Evolutionary conservation across 2,113 vertebrate species (phyloP).

Genomic region (Chiloscyllium plagiosum): DNA sequence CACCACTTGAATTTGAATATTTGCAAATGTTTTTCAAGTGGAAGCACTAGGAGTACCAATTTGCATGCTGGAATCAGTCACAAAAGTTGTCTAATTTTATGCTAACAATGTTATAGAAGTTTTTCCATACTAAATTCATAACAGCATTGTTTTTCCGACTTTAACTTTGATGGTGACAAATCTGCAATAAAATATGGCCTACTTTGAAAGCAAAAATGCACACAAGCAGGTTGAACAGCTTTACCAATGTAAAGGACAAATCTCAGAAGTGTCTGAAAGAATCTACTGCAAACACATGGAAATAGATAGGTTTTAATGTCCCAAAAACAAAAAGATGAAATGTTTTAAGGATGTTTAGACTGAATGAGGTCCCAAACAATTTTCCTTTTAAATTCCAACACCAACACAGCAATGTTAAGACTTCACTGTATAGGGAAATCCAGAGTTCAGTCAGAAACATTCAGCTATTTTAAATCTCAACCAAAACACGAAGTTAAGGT

Average conservation of each 20-base stretch:
- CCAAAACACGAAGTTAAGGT: background rate
- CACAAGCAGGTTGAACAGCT: background rate
- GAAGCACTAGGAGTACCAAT: background rate
- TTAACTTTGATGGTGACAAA: background rate
- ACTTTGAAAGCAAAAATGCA: background rate
- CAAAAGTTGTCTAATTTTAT: background rate
- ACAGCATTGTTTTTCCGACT: background rate
- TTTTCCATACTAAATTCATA: background rate
- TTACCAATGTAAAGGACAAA: background rate
- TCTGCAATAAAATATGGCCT: background rate
- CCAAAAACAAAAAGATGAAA: background rate
- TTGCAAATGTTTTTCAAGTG: background rate
- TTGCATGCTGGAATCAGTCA: background rate
- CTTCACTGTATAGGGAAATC: background rate
- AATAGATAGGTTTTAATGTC: background rate
- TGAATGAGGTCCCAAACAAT: background rate
- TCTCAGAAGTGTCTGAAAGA: slow-evolving; percentile 4
- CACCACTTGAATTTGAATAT: background rate
- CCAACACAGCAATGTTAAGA: background rate
- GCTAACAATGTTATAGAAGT: background rate
- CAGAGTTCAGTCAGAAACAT: background rate
- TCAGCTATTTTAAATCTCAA: background rate
- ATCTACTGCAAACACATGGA: background rate
- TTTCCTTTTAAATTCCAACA: background rate
- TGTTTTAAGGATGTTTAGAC: background rate